Evolutionary conservation across 1,140 invertebrate species (phyloP).

Genomic region (Trichonephila clavipes): DNA sequence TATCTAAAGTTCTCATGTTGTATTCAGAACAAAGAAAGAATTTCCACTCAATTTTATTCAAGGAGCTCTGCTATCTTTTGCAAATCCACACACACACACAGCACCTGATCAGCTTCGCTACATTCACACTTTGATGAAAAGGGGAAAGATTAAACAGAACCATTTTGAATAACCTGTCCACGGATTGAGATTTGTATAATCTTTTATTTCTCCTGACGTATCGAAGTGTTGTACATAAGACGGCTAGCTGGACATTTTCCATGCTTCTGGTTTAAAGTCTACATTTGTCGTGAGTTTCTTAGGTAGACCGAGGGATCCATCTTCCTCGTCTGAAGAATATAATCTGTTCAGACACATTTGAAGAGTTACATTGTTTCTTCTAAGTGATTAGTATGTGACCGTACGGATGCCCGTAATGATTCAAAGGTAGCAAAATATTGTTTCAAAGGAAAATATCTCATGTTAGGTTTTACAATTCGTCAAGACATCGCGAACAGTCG

Average conservation of each 20-base stretch:
- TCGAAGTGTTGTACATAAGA: constrained; percentile 77
- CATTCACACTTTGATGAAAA: too few relatives aligned
- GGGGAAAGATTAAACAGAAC: too few relatives aligned
- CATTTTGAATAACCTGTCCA: too few relatives aligned
- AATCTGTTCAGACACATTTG: not conserved
- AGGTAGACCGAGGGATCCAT: not conserved
- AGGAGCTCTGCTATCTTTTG: too few relatives aligned
- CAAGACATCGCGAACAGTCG: not conserved
- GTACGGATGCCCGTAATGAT: not conserved
- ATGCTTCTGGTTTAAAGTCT: constrained; percentile 76
- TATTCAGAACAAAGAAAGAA: too few relatives aligned
- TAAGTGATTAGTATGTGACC: not conserved
- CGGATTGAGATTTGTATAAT: constrained; percentile 67
- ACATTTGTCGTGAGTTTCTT: constrained; percentile 63
- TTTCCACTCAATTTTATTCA: too few relatives aligned
- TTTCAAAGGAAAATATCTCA: not conserved
- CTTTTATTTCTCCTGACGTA: constrained; percentile 76
- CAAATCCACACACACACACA: too few relatives aligned
- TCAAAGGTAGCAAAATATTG: too few relatives aligned
- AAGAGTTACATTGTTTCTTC: not conserved
- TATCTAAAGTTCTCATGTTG: too few relatives aligned
- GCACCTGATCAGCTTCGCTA: too few relatives aligned
- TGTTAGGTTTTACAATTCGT: not conserved
- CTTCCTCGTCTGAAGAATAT: not conserved
- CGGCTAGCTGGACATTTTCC: constrained; percentile 59